Base-by-base conservation (phyloP, 1,140 invertebrate species). In the Zaprionus tsacasi region DNA sequence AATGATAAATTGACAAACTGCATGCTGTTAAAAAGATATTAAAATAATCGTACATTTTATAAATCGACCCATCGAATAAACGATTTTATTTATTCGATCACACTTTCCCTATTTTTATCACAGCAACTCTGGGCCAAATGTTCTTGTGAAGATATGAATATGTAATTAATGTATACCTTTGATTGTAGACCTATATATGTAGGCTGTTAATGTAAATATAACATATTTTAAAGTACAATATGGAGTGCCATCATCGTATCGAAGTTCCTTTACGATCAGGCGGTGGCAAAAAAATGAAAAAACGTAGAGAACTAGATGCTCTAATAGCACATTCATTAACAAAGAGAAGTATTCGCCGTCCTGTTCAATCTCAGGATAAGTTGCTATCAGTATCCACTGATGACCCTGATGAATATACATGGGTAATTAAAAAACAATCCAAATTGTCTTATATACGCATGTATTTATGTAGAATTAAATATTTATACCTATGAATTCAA, bases 211-310 rank as follows among this genome's bases (percentile, higher is more conserved):
- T 38, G 13, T 64, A 52, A 40, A 61, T 21, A 36, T 43, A 50
- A 54, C 27, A 11, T 15, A 70, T 63, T 25, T 61, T 36, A 52
- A 13, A 68, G 11, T 25, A 21, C 7, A 71, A 36, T 65, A 93
- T 93, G 92, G 91, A 93, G 60, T 90, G 90, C 36, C 81, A 82
- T 57, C 89, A 79, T 63, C 88, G 89, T 45, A 92, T 92, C 50
- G 91, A 79, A 61, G 92, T 93, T 54, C 92, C 92, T 35, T 52
- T 93, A 36, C 78, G 93, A 54, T 85, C 92, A 33, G 93, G 93
- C 17, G 87, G 93, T 54, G 88, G 88, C 10, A 94, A 94, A 69
- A 94, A 94, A 87, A 94, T 94, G 93, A 89, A 93, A 63, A 94
- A 94, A 81, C 86, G 93, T 30, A 91, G 93, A 58, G 93, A 94